Percentiles rank a stretch among this genome's conserved stretches.
Conservation (phyloP, 2,888 invertebrate species). For the Hermodice carunculata region DNA sequence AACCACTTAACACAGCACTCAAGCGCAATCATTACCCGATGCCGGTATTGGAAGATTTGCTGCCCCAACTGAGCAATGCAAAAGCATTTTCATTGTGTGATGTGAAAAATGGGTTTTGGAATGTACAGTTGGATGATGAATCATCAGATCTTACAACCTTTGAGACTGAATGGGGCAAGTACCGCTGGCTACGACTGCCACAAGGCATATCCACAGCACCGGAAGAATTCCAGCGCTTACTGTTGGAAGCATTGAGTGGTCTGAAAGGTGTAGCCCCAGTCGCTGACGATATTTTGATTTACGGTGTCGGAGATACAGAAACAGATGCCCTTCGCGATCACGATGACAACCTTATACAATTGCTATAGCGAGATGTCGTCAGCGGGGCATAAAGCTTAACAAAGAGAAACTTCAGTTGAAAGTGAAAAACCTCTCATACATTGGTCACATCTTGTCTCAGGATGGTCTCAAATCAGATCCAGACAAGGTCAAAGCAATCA, state of each 20-base stretch:
- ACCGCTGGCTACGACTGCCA: slow-evolving; percentile 29
- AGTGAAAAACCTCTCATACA: slow-evolving; percentile 23
- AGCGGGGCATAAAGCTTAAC: slow-evolving; percentile 29
- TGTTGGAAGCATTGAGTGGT: slow-evolving; percentile 26
- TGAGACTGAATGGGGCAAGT: slow-evolving; percentile 23
- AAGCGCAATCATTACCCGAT: slow-evolving; percentile 28
- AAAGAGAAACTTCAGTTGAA: slow-evolving; percentile 23
- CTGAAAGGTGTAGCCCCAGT: slow-evolving; percentile 34
- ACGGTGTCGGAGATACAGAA: too few species aligned
- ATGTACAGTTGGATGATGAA: slow-evolving; percentile 26
- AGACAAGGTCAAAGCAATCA: slow-evolving; percentile 26
- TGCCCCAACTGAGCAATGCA: slow-evolving; percentile 29
- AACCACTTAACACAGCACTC: slow-evolving; percentile 31
- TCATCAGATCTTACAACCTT: slow-evolving; percentile 32
- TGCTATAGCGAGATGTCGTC: slow-evolving; percentile 23
- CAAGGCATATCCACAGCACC: slow-evolving; percentile 31
- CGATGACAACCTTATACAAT: slow-evolving; percentile 10
- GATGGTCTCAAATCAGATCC: slow-evolving; percentile 28
- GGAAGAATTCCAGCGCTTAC: slow-evolving; percentile 34
- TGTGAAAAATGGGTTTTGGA: slow-evolving; percentile 25
- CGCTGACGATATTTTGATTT: slow-evolving; percentile 37
- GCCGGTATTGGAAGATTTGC: slow-evolving; percentile 34
- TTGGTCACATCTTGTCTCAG: slow-evolving; percentile 27
- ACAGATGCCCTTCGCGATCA: too few species aligned
- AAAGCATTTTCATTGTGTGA: slow-evolving; percentile 31